phyloP scores from a whole-genome alignment of 1,140 invertebrate species.

The Drosophila nebulosa region DNA sequence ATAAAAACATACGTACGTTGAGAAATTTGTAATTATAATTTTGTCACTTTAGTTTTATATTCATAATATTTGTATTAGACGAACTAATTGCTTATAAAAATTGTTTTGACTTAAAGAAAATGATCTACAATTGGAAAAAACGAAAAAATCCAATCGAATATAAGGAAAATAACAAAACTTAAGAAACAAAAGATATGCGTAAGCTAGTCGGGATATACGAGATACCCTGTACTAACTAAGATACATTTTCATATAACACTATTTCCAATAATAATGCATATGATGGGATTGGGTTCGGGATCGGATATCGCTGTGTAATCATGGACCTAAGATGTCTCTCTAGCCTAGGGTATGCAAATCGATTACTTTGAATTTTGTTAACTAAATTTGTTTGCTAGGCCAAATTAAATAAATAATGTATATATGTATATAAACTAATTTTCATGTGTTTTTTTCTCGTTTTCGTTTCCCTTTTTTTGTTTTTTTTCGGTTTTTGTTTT shows the following conservation, averaged over 20 bases:
- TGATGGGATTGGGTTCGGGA: background rate
- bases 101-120: background rate
- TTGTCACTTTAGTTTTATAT: background rate
- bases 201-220: background rate
- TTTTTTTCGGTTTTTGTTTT: slow-evolving; percentile 25
- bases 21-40: slow-evolving; percentile 13
- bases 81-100: background rate
- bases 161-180: background rate
- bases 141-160: background rate
- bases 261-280: too few species aligned
- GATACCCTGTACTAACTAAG: background rate
- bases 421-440: slow-evolving; percentile 25
- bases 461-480: slow-evolving; percentile 13
- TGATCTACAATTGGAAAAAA: background rate
- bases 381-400: background rate
- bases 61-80: background rate
- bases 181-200: background rate
- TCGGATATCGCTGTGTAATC: too few species aligned
- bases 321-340: too few species aligned
- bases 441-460: slow-evolving; percentile 4
- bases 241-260: too few species aligned
- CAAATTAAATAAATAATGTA: background rate
- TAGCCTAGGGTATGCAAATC: background rate
- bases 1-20: too few species aligned
- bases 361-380: background rate